phyloP scores from a whole-genome alignment of 2,113 vertebrate species.

The Aphelocoma coerulescens region DNA sequence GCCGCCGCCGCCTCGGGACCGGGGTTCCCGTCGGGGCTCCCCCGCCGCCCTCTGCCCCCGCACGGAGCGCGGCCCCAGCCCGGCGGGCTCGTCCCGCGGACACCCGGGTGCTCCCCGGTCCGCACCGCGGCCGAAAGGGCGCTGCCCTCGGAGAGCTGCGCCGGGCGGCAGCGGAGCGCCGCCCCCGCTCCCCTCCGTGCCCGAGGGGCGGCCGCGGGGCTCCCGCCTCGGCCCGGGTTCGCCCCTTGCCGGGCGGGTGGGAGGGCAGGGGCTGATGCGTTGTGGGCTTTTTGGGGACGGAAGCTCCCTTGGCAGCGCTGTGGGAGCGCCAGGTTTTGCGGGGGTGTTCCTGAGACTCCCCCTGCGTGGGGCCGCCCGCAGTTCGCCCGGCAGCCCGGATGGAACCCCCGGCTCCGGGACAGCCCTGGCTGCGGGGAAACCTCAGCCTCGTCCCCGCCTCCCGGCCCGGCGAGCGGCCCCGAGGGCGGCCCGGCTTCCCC shows the following conservation, averaged over 20 bases:
- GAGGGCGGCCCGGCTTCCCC: neutral
- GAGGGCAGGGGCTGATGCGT: accelerated
- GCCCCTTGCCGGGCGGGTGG: no score
- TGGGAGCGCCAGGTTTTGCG: neutral
- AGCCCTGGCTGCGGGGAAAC: neutral
- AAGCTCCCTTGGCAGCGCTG: no score
- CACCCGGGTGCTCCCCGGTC: neutral
- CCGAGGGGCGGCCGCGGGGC: neutral
- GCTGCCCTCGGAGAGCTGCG: neutral
- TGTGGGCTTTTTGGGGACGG: neutral
- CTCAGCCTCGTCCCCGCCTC: neutral
- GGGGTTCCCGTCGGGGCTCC: neutral
- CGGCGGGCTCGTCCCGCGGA: neutral
- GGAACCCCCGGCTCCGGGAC: neutral
- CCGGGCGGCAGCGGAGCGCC: neutral
- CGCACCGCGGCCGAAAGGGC: neutral
- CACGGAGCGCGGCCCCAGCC: neutral
- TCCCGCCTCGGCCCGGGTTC: neutral
- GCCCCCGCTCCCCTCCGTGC: neutral
- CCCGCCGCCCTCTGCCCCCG: neutral
- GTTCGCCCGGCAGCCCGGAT: neutral
- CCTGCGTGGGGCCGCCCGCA: neutral
- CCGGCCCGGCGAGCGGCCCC: neutral
- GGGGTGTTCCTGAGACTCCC: neutral
- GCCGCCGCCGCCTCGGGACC: neutral